Conservation (phyloP, 64 coral and sea anemone genomes). For the Stichodactyla helianthus region DNA sequence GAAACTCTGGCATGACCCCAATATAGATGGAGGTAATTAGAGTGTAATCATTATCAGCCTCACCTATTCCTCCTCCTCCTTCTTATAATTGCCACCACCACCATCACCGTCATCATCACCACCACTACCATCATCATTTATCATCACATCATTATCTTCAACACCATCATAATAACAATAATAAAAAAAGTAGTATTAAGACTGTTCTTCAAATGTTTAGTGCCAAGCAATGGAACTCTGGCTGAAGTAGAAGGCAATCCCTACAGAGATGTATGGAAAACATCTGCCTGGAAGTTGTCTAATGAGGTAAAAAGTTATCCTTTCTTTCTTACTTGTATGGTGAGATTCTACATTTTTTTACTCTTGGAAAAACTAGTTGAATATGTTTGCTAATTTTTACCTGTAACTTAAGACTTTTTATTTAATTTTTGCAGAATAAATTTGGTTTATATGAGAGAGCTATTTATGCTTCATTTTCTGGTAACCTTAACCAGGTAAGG, state of each 20-base stretch:
- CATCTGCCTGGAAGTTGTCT: constrained; percentile 74
- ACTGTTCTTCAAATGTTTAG: constrained; percentile 17
- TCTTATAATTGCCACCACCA: neutral
- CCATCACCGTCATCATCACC: neutral
- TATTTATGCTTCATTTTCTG: constrained; percentile 85
- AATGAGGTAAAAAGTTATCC: constrained; percentile 35
- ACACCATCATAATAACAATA: neutral
- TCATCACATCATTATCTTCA: neutral
- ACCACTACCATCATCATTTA: neutral
- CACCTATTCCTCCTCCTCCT: neutral
- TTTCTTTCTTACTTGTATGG: neutral
- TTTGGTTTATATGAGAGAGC: constrained; percentile 85
- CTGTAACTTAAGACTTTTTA: neutral
- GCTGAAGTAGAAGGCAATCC: constrained; percentile 68
- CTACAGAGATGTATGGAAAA: constrained; percentile 88
- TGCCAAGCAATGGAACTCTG: constrained; percentile 30
- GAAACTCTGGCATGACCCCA: constrained; percentile 86
- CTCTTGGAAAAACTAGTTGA: too few relatives aligned
- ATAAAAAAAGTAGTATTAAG: too few relatives aligned
- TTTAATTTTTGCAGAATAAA: constrained; percentile 53
- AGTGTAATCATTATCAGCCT: neutral
- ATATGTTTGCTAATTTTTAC: too few relatives aligned
- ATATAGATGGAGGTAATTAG: constrained; percentile 55
- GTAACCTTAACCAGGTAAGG: constrained; percentile 85
- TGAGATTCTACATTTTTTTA: too few relatives aligned